These are phyloP conservation scores for Novumbra hubbsi DNA, from an alignment of 2,797 vertebrate genomes.

Conservation along the genomic window DNA sequence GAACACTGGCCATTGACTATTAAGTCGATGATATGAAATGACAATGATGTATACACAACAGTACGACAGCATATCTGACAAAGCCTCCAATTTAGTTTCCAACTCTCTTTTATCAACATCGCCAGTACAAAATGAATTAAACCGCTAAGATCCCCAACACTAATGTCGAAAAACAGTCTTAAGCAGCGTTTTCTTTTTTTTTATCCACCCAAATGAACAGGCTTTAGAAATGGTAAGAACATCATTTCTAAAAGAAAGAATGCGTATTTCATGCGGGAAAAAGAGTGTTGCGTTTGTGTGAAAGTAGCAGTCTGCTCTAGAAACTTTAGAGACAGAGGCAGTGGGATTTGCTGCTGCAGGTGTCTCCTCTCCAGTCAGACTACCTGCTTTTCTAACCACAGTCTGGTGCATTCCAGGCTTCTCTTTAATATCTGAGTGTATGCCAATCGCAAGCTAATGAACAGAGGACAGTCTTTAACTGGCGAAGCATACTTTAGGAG, in stretches of 20 bases:
- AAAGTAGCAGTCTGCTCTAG: slow-evolving; percentile 58
- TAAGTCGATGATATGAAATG: slow-evolving; percentile 61
- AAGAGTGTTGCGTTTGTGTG: slow-evolving; percentile 35
- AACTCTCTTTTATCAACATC: slow-evolving; percentile 56
- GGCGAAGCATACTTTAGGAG: slow-evolving; percentile 15
- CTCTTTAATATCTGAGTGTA: background rate
- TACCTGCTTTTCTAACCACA: background rate
- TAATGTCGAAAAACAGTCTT: slow-evolving; percentile 69
- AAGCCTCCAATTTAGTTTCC: slow-evolving; percentile 55
- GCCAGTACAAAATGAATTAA: slow-evolving; percentile 69
- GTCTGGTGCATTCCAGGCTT: background rate
- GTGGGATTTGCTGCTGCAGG: slow-evolving; percentile 52
- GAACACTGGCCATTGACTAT: slow-evolving; percentile 77
- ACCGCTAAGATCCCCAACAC: slow-evolving; percentile 75
- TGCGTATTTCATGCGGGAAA: slow-evolving; percentile 50
- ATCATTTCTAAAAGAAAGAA: slow-evolving; percentile 36
- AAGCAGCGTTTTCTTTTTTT: slow-evolving; percentile 72
- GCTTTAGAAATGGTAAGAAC: slow-evolving; percentile 36
- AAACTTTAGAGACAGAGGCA: slow-evolving; percentile 59
- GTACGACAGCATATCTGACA: slow-evolving; percentile 68
- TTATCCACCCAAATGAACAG: slow-evolving; percentile 64
- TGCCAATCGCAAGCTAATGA: background rate
- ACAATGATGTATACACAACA: slow-evolving; percentile 64
- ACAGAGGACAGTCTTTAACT: background rate
- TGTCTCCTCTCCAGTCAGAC: slow-evolving; percentile 46